Conservation (phyloP, 2,113 vertebrate genomes). For the western clawed frog (Xenopus tropicalis) region DNA sequence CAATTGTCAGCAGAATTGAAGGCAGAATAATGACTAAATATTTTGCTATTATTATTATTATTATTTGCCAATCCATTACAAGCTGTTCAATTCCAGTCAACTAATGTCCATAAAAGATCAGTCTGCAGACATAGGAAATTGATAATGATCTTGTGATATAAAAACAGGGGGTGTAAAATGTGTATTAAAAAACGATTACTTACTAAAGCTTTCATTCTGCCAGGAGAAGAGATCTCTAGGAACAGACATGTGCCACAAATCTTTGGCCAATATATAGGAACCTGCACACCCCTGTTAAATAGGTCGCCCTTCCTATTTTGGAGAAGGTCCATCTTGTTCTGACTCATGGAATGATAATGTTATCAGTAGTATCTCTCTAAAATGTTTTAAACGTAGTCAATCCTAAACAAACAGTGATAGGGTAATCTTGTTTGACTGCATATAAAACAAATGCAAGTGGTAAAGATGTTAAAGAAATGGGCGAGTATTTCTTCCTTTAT, state of each 20-base stretch:
- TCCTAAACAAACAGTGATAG: slow-evolving; percentile 20
- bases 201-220: slow-evolving; percentile 50
- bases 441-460: neutral
- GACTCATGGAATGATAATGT: slow-evolving; percentile 27
- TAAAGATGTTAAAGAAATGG: neutral
- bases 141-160: no score
- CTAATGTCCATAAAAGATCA: no score
- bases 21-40: no score
- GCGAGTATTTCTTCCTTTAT: neutral
- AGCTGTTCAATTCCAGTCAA: no score
- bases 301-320: slow-evolving; percentile 21
- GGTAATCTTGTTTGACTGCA: neutral
- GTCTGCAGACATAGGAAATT: no score
- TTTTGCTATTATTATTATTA: no score
- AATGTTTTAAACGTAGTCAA: slow-evolving; percentile 26
- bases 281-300: slow-evolving; percentile 23
- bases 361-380: slow-evolving; percentile 3
- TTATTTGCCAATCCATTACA: no score
- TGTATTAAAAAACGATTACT: slow-evolving; percentile 40
- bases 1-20: no score
- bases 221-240: slow-evolving; percentile 10
- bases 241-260: slow-evolving; percentile 17
- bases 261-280: slow-evolving; percentile 46
- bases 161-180: no score
- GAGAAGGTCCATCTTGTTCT: slow-evolving; percentile 28